Evolutionary conservation across 1,140 invertebrate genomes (phyloP), one percentile per base, ranked within the genome.

Genomic region (Ceratina japonica): DNA sequence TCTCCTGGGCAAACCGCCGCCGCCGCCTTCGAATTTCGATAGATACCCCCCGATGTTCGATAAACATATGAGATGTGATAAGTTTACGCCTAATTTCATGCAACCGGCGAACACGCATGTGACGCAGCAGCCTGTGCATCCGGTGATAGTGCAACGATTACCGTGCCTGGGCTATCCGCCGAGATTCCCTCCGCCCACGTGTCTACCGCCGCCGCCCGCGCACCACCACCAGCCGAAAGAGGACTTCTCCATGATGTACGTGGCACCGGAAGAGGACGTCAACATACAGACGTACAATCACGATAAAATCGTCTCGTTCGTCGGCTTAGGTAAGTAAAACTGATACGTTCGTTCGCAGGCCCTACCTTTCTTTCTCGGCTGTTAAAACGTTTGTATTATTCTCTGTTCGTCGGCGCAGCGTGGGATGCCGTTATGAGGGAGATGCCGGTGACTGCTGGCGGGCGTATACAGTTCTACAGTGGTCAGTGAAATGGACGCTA

Each of bases 251-350:
- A 87, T 88, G 37, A 86, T 90, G 44, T 92, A 93, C 16, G 93
- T 94, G 87, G 93, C 93, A 13, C 93, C 93, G 15, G 93, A 93
- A 75, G 92, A 91, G 72, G 84, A 87, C 31, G 78, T 89, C 56
- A 89, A 90, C 72, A 85, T 91, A 77, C 89, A 90, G 54, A 91
- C 87, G 77, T 92, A 92, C 86, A 94, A 94, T 84, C 92, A 94
- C 85, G 94, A 94, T 82, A 94, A 94, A 87, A 94, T 95, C 87
- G 93, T 95, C 71, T 93, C 94, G 84, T 95, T 94, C 87, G 94
- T 95, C 82, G 94, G 93, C 65, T 83, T 91, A 83, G 94, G 95
- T 95, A 84, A 92, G 93, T 91, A 8, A 22, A 10, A 24, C 27
- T 31, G 27, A 31, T 1, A 31, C 27, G 27, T 31, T 1, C 4